Percentiles rank a stretch among this genome's conserved stretches.
Conservation (phyloP, 2,888 invertebrate species). For the Amitus sp. region DNA sequence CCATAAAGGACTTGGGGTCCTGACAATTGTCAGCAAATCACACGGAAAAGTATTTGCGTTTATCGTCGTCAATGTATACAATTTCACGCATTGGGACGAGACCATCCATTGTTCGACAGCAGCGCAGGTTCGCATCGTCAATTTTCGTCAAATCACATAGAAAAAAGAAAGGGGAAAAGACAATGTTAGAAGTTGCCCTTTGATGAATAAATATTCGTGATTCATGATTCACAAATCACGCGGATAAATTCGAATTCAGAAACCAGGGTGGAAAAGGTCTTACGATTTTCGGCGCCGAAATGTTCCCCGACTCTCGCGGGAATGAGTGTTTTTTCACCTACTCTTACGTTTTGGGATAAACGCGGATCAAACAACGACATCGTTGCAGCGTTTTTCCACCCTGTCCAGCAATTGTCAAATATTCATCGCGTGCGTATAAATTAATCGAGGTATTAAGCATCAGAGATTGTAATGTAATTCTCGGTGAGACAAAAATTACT, state of each 20-base stretch:
- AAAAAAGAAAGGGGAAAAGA: slow-evolving; percentile 67
- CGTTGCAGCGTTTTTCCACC: slow-evolving; percentile 22
- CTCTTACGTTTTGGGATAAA: background rate
- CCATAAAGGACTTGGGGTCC: slow-evolving; percentile 67
- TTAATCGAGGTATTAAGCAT: background rate
- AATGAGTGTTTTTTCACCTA: background rate
- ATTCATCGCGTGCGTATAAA: background rate
- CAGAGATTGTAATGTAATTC: background rate
- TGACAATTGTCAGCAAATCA: slow-evolving; percentile 36
- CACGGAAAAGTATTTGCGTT: background rate
- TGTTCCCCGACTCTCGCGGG: no score
- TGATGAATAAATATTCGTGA: slow-evolving; percentile 22
- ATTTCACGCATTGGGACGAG: slow-evolving; percentile 57
- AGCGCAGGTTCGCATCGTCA: slow-evolving; percentile 65
- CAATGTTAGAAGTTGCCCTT: slow-evolving; percentile 59
- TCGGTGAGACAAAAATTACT: background rate
- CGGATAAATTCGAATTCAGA: slow-evolving; percentile 13
- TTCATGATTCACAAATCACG: slow-evolving; percentile 23
- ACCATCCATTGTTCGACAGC: slow-evolving; percentile 65
- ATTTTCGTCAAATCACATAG: slow-evolving; percentile 67
- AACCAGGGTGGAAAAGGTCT: slow-evolving; percentile 33
- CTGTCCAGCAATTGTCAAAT: slow-evolving; percentile 11
- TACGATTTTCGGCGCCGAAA: no score
- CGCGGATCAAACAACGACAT: background rate
- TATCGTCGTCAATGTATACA: slow-evolving; percentile 9